phyloP scores from a whole-genome alignment of 2,797 vertebrate genomes.

The Sylvia borin region DNA sequence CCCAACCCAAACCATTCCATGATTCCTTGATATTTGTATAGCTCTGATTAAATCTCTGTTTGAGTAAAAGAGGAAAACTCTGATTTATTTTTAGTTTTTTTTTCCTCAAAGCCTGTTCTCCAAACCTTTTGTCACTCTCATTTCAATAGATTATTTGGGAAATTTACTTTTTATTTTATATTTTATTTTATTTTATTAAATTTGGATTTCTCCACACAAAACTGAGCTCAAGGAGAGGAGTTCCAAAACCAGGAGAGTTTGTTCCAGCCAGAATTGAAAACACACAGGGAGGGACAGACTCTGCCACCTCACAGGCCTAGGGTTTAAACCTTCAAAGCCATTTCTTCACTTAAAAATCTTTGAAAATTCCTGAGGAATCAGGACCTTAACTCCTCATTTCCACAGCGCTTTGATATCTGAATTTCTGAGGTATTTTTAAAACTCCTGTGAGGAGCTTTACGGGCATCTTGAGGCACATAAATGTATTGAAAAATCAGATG shows the following conservation, averaged over 20 bases:
- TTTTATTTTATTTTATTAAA: neutral
- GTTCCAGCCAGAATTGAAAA: neutral
- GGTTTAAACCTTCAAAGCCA: neutral
- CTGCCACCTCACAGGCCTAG: neutral
- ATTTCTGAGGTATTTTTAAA: neutral
- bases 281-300: accelerated
- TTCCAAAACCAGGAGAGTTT: neutral
- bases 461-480: neutral
- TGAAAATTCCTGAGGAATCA: neutral
- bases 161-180: no score
- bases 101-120: neutral
- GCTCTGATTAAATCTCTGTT: neutral
- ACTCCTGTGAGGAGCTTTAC: neutral
- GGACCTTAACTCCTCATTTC: neutral
- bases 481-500: neutral
- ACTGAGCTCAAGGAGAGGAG: neutral
- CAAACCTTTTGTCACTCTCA: neutral
- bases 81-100: neutral
- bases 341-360: neutral
- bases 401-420: neutral
- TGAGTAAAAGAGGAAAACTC: accelerated
- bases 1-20: neutral
- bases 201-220: neutral
- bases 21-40: neutral
- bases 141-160: neutral